A percentile compares a stretch with the other conserved stretches of the same genome.
Conservation (phyloP, 2,113 vertebrate genomes). For the Aspidoscelis tigris region DNA sequence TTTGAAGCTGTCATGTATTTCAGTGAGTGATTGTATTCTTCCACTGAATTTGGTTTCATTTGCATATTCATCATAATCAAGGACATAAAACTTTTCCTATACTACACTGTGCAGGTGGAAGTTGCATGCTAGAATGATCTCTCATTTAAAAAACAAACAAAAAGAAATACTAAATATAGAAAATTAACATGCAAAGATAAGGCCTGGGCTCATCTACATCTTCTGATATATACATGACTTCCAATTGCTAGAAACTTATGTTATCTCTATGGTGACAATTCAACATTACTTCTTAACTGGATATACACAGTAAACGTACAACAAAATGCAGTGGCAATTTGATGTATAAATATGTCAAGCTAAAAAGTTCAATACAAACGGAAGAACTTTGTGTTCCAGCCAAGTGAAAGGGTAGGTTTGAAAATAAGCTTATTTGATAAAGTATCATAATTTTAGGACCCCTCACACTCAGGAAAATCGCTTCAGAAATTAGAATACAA, state of each 20-base stretch:
- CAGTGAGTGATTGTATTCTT: not conserved
- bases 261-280: not conserved
- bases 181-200: not conserved
- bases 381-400: too few relatives aligned
- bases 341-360: not conserved
- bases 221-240: not conserved
- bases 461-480: too few relatives aligned
- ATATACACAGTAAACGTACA: not conserved
- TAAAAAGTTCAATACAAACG: too few relatives aligned
- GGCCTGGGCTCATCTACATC: not conserved
- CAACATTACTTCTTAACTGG: not conserved
- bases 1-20: not conserved
- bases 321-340: not conserved
- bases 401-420: too few relatives aligned
- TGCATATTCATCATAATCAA: not conserved
- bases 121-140: not conserved
- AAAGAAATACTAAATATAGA: not conserved
- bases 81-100: not conserved
- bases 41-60: not conserved
- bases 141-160: not conserved
- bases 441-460: too few relatives aligned
- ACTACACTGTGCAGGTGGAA: too few relatives aligned
- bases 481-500: too few relatives aligned
- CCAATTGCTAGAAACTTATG: not conserved
- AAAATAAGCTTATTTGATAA: too few relatives aligned